These are phyloP conservation scores for Ctena decussata DNA, from an alignment of 2,888 invertebrate genomes.

Conservation along the genomic window DNA sequence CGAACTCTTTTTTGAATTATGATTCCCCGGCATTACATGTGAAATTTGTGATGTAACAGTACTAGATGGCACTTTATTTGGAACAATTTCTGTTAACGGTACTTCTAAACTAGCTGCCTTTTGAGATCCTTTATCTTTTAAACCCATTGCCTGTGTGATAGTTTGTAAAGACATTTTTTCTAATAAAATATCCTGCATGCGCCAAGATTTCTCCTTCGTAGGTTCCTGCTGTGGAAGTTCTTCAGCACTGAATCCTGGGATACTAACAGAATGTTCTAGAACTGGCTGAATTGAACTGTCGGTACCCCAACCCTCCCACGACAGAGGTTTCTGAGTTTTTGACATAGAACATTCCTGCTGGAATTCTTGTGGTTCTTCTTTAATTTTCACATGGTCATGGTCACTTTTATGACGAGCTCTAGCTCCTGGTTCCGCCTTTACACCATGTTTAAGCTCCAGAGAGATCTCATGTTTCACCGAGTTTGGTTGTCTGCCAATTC, in stretches of 20 bases:
- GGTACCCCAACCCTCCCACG: not conserved
- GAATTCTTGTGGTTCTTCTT: not conserved
- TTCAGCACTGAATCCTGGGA: not conserved
- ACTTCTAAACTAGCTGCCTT: not conserved
- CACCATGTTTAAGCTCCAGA: conserved; percentile 72
- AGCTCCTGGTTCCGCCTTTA: not conserved
- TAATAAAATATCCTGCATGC: not conserved
- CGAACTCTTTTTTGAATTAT: not conserved
- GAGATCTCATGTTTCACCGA: conserved; percentile 85
- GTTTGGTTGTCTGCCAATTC: conserved; percentile 86
- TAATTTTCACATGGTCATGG: not conserved
- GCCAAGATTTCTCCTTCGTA: not conserved
- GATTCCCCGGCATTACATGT: too few relatives aligned
- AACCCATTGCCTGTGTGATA: not conserved
- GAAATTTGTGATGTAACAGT: not conserved
- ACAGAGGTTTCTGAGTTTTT: not conserved
- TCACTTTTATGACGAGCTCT: not conserved
- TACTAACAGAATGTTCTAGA: not conserved
- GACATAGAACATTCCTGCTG: not conserved
- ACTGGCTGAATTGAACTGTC: not conserved
- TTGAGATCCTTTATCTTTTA: not conserved
- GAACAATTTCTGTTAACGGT: not conserved
- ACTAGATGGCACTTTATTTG: not conserved
- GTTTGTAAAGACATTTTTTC: not conserved
- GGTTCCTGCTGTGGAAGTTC: not conserved